phyloP scores from a whole-genome alignment of 2,888 invertebrate species.

The Siphlonurus alternatus region DNA sequence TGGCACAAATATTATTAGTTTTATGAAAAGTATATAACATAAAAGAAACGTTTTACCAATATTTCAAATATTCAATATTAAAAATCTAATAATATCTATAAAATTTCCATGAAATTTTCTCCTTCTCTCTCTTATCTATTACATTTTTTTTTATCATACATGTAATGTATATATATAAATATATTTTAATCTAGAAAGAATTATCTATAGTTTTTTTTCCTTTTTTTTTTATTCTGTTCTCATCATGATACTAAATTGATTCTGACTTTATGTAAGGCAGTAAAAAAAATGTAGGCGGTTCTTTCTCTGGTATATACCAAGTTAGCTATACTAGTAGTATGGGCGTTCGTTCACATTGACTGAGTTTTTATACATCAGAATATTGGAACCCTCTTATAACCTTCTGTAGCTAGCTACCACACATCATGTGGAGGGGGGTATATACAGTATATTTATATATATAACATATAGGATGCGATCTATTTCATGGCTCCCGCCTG shows the following conservation, averaged over 20 bases:
- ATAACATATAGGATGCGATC: background rate
- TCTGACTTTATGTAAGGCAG: background rate
- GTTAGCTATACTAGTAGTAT: background rate
- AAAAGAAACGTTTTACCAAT: no score
- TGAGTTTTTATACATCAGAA: background rate
- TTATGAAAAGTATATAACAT: no score
- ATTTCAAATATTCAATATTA: no score
- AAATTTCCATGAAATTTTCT: no score
- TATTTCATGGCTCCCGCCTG: background rate
- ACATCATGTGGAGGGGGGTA: no score
- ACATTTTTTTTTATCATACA: no score
- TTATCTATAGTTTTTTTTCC: background rate
- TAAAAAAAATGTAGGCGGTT: background rate
- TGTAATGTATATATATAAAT: background rate
- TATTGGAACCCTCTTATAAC: no score
- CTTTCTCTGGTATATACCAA: background rate
- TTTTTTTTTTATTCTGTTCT: background rate
- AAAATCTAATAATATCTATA: no score
- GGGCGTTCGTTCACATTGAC: background rate
- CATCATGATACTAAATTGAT: background rate
- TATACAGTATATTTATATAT: background rate
- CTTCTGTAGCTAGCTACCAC: no score
- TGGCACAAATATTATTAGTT: no score
- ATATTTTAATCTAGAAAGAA: background rate
- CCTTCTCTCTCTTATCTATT: no score